Percentiles rank a stretch among this genome's conserved stretches.
phyloP scores from a whole-genome alignment of 2,797 vertebrate species.

The Mus spretus region DNA sequence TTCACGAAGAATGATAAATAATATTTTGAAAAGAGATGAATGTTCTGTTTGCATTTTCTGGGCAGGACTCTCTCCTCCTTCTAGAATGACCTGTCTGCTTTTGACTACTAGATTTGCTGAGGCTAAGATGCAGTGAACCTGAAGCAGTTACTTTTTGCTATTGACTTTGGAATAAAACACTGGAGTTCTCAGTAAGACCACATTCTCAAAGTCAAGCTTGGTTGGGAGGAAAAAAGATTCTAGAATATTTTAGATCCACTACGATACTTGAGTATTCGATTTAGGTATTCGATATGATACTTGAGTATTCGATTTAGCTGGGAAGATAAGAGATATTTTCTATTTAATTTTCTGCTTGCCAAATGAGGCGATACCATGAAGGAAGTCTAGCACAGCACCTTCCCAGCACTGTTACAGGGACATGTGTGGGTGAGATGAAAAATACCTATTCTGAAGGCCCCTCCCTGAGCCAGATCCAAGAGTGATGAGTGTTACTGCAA shows the following conservation, averaged over 20 bases:
- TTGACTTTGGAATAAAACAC: conserved; percentile 25
- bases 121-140: neutral
- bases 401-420: neutral
- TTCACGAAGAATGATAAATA: neutral
- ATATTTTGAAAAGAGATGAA: neutral
- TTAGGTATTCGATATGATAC: neutral
- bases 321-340: neutral
- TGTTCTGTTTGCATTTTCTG: conserved; percentile 3
- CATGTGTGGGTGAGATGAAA: neutral
- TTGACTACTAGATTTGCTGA: neutral
- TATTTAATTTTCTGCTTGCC: neutral
- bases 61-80: neutral
- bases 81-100: conserved; percentile 10
- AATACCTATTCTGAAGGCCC: neutral
- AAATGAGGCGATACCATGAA: neutral
- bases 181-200: neutral
- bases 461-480: neutral
- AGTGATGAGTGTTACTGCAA: neutral
- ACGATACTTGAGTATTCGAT: neutral
- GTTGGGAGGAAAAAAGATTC: neutral
- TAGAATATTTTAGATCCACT: neutral
- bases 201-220: conserved; percentile 51
- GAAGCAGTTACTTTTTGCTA: neutral
- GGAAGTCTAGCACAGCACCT: neutral
- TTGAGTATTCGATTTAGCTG: conserved; percentile 1